Evolutionary conservation across 2,888 invertebrate genomes (phyloP).

Genomic region (Eledona agricola): DNA sequence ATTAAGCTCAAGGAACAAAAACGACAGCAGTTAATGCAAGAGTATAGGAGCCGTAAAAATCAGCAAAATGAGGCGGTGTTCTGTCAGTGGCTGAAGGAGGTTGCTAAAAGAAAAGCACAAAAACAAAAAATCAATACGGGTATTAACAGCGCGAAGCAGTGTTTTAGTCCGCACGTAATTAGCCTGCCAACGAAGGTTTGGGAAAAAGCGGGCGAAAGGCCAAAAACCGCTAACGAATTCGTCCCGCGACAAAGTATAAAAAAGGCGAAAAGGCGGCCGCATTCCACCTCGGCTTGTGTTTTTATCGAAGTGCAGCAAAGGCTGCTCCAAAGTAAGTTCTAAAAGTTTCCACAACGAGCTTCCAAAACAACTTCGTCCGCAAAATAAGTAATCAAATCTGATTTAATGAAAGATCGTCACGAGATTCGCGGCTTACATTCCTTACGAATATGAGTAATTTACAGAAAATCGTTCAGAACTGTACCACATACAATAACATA

Average conservation of each 20-base stretch:
- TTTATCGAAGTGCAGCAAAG: slow-evolving; percentile 55
- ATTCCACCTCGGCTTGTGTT: slow-evolving; percentile 55
- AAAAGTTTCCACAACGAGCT: too few relatives aligned
- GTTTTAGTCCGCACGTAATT: slow-evolving; percentile 46
- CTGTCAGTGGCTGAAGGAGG: slow-evolving; percentile 64
- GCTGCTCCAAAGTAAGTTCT: slow-evolving; percentile 49
- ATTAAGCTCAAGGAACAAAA: slow-evolving; percentile 61
- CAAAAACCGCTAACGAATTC: slow-evolving; percentile 55
- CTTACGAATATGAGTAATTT: too few relatives aligned
- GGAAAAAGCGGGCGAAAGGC: slow-evolving; percentile 46
- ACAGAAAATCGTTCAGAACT: too few relatives aligned
- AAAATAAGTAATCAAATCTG: too few relatives aligned
- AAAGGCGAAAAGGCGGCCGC: slow-evolving; percentile 48
- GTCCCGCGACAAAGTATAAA: slow-evolving; percentile 46
- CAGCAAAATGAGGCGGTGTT: slow-evolving; percentile 66
- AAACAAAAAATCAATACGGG: slow-evolving; percentile 26
- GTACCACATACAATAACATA: too few relatives aligned
- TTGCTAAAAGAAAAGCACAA: slow-evolving; percentile 48
- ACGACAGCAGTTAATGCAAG: slow-evolving; percentile 61
- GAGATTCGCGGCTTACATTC: too few relatives aligned
- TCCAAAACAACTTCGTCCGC: too few relatives aligned
- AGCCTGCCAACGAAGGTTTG: slow-evolving; percentile 41
- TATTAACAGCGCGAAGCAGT: slow-evolving; percentile 24
- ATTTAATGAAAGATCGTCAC: too few relatives aligned
- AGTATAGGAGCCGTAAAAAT: slow-evolving; percentile 53